These are phyloP conservation scores for Apodemia hepburni DNA, from an alignment of 2,888 invertebrate genomes.

Conservation along the genomic window DNA sequence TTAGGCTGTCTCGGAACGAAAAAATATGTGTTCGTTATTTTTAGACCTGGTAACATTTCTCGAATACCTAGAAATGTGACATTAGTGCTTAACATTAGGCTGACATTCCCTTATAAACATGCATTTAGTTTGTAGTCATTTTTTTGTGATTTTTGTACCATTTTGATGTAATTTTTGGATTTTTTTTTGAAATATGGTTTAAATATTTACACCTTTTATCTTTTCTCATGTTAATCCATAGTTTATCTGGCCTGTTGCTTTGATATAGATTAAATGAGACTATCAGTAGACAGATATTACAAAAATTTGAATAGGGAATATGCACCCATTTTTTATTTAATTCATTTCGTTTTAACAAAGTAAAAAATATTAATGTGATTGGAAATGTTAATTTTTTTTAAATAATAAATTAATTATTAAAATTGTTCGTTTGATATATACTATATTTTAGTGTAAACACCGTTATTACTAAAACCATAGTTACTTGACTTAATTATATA, in stretches of 20 bases:
- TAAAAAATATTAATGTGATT: too few relatives aligned
- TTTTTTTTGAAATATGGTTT: neutral
- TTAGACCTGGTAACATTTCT: constrained; percentile 14
- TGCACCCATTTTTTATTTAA: too few relatives aligned
- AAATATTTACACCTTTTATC: neutral
- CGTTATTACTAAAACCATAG: too few relatives aligned
- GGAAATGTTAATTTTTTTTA: too few relatives aligned
- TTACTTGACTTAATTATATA: too few relatives aligned
- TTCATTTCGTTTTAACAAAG: too few relatives aligned
- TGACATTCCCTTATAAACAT: constrained; percentile 11
- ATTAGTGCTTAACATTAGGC: neutral
- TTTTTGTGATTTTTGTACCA: neutral
- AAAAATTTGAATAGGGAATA: too few relatives aligned
- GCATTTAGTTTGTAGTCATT: constrained; percentile 18
- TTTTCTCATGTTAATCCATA: too few relatives aligned
- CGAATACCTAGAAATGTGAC: constrained; percentile 14
- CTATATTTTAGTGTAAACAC: too few relatives aligned
- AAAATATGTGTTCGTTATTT: constrained; percentile 18
- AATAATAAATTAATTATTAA: too few relatives aligned
- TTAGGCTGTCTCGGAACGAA: neutral
- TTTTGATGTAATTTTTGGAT: neutral
- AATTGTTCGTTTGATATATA: too few relatives aligned
- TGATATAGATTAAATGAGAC: neutral
- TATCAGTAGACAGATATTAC: too few relatives aligned
- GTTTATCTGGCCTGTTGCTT: neutral